Base-by-base conservation (phyloP, 2,888 invertebrate genomes). In the Gnatocerus cornutus region DNA sequence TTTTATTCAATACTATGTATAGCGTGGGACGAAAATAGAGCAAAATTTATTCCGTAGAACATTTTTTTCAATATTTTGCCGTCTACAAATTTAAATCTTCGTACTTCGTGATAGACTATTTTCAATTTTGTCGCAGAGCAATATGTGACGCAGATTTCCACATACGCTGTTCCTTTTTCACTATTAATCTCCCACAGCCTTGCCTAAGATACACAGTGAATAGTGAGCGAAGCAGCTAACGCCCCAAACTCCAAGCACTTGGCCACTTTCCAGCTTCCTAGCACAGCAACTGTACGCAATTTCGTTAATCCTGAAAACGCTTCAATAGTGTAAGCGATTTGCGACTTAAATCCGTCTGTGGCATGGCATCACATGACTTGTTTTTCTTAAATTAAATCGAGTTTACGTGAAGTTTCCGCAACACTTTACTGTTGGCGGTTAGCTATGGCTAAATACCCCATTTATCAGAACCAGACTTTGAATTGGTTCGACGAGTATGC, bases 391-490 rank as follows among this genome's bases (percentile, higher is more conserved):
- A 59, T 59, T 59, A 59, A 46, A 59, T 10, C 14, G 46, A 46
- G 59, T 56, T 58, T 43, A 58, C 58, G 58, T 30, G 29, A 58
- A 58, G 58, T 59, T 59, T 59, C 14, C 8, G 41, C 16, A 45
- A 46, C 59, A 33, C 46, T 46, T 21, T 14, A 30, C 10, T 46
- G 3, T 7, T 10, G 27, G 56, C 41, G 41, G 59, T 30, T 59
- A 46, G 46, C 59, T 45, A 45, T 56, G 8, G 43, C 30, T 63
- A 53, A 63, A 53, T 53, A 30, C 52, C 33, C 33, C 53, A 53
- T 63, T 62, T 62, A 37, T 62, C 62, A 62, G 53, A 52, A 53
- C n/a, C 50, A 62, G 48, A 61, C 29, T 43, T 41, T 63, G 62
- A 52, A 62, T 62, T 52, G 52, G 50, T 52, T 48, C 48, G 43